These are phyloP conservation scores for Atlantisia rogersi DNA, from an alignment of 2,113 vertebrate genomes.

Conservation along the genomic window DNA sequence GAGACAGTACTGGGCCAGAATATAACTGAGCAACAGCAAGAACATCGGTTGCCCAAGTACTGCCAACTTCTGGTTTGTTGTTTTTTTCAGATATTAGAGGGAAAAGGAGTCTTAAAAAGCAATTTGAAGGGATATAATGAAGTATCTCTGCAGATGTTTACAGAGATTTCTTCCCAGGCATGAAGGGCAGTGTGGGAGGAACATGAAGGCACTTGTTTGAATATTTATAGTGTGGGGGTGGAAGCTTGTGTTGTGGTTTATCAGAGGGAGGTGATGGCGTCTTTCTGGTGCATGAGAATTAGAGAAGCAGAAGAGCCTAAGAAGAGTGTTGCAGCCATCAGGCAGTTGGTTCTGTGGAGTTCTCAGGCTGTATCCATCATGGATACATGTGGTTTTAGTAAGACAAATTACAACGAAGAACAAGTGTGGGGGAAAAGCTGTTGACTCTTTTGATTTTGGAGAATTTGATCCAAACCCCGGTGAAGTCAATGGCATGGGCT, in stretches of 20 bases:
- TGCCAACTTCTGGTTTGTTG: not conserved
- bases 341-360: accelerated
- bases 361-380: not conserved
- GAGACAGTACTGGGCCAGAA: not conserved
- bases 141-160: slow-evolving; percentile 39
- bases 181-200: slow-evolving; percentile 30
- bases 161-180: slow-evolving; percentile 23
- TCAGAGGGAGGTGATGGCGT: not conserved
- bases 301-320: not conserved
- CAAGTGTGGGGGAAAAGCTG: accelerated
- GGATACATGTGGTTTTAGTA: not conserved
- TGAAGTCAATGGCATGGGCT: not conserved
- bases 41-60: not conserved
- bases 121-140: not conserved
- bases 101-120: not conserved
- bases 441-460: not conserved
- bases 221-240: slow-evolving; percentile 26
- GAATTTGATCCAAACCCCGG: not conserved
- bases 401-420: not conserved
- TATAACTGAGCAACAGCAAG: not conserved
- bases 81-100: not conserved
- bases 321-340: not conserved
- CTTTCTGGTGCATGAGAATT: not conserved
- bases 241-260: not conserved
- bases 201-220: slow-evolving; percentile 20